Evolutionary conservation across 2,888 invertebrate species (phyloP).

Genomic region (Lymantria monacha): DNA sequence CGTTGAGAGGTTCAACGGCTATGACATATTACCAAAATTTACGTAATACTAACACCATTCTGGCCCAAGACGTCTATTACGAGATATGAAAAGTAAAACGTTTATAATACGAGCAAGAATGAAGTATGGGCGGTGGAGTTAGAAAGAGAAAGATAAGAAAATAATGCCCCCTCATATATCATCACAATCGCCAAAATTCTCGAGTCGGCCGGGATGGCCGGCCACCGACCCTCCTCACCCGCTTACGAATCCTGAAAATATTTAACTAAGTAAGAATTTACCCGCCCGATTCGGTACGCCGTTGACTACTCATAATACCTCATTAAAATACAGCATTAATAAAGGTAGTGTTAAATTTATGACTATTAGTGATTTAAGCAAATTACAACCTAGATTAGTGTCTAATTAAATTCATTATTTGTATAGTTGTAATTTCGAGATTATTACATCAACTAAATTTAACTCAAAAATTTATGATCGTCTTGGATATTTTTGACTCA

Average conservation of each 20-base stretch:
- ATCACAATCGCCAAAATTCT: slow-evolving; percentile 79
- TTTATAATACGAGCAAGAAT: slow-evolving; percentile 73
- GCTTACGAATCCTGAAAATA: slow-evolving; percentile 64
- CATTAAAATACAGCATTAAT: slow-evolving; percentile 41
- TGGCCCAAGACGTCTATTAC: slow-evolving; percentile 62
- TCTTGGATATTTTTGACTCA: too few species aligned
- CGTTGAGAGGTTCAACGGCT: slow-evolving; percentile 41
- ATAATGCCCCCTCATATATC: slow-evolving; percentile 81
- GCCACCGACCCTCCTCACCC: slow-evolving; percentile 73
- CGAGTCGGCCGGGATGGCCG: slow-evolving; percentile 58
- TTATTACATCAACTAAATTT: slow-evolving; percentile 9
- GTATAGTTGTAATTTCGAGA: slow-evolving; percentile 8
- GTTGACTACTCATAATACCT: slow-evolving; percentile 37
- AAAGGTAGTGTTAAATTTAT: slow-evolving; percentile 24
- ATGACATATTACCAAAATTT: slow-evolving; percentile 69
- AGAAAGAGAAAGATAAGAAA: slow-evolving; percentile 81
- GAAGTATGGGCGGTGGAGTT: slow-evolving; percentile 78
- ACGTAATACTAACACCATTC: slow-evolving; percentile 69
- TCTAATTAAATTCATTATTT: slow-evolving; percentile 2
- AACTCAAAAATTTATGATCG: too few species aligned
- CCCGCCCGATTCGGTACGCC: slow-evolving; percentile 35
- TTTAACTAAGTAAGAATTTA: slow-evolving; percentile 62
- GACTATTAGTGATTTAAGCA: slow-evolving; percentile 3
- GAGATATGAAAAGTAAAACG: slow-evolving; percentile 77
- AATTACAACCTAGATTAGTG: slow-evolving; percentile 1